Base-by-base conservation (phyloP, 2,888 invertebrate genomes). In the Clusia tigrina region DNA sequence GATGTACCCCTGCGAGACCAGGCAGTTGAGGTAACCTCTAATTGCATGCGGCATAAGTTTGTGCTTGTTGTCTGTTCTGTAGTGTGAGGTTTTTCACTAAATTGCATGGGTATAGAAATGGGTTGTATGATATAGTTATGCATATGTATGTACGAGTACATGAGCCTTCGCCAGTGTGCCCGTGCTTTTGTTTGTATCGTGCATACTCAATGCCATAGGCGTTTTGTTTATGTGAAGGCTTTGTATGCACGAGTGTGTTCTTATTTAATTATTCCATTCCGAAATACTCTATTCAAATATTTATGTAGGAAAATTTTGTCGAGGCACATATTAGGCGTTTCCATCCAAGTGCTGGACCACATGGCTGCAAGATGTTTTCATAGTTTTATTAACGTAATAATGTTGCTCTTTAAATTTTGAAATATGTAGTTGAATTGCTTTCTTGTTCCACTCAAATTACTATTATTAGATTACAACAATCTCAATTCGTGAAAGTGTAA, bases 231-330 rank as follows among this genome's bases (percentile, higher is more conserved):
- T 32, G 32, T 32, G 32, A 32, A 32, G 12, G 6, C 32, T 9
- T 32, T 32, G 32, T 32, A n/a, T n/a, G n/a, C n/a, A n/a, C n/a
- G n/a, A n/a, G n/a, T n/a, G 32, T 42, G 9, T n/a, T 42, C 12
- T 42, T 42, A 42, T 42, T 42, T 42, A 42, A 42, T 42, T 42
- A 42, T 42, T 42, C 42, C 3, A 42, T 42, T 42, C 42, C 42
- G 3, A 42, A 42, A 42, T 12, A 3, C 42, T 42, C 42, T n/a
- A 42, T n/a, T 42, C 42, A 42, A 42, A 42, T 42, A 42, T 42
- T 42, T 42, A 17, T 3, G 12, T 42, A 42, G 9, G 42, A 15
- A 17, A 10, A 42, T 42, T 42, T 42, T 3, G 5, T 5, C 32
- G 32, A 32, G 32, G 32, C 32, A 32, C 12, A 32, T 9, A 32